phyloP scores from a whole-genome alignment of 2,797 vertebrate species.

The Sylvia borin region DNA sequence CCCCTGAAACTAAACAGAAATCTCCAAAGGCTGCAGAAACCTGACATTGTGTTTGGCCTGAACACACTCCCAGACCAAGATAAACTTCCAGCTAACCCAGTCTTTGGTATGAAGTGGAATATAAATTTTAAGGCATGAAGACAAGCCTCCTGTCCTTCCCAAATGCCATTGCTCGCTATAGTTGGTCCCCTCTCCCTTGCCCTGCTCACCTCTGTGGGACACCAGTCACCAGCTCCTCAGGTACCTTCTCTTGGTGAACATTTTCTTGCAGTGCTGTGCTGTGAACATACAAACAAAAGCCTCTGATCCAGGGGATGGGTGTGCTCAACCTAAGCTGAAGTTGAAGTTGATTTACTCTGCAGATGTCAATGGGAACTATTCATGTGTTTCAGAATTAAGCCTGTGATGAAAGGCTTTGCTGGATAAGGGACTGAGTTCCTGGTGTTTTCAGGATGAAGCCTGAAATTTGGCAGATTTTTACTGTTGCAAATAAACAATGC shows the following conservation, averaged over 20 bases:
- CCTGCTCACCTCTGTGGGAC: fast-evolving
- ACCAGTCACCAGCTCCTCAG: background rate
- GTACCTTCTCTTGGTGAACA: fast-evolving
- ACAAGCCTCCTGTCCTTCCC: background rate
- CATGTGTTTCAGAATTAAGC: background rate
- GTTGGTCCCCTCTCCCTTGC: background rate
- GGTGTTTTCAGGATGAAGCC: background rate
- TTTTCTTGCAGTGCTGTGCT: background rate
- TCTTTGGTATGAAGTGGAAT: background rate
- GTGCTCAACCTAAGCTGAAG: background rate
- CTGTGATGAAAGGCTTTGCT: background rate
- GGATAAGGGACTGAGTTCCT: background rate
- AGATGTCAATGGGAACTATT: background rate
- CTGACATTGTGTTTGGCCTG: background rate
- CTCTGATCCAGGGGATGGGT: background rate
- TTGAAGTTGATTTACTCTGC: background rate
- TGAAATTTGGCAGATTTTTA: background rate
- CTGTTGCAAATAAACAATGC: background rate
- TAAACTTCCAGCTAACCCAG: background rate
- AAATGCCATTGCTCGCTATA: fast-evolving
- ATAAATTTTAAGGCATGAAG: background rate
- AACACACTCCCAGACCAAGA: background rate
- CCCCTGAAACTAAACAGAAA: background rate
- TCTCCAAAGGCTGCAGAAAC: background rate
- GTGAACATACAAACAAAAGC: background rate